Conservation (phyloP, 92 coral and sea anemone species). For the Phymanthus crucifer region DNA sequence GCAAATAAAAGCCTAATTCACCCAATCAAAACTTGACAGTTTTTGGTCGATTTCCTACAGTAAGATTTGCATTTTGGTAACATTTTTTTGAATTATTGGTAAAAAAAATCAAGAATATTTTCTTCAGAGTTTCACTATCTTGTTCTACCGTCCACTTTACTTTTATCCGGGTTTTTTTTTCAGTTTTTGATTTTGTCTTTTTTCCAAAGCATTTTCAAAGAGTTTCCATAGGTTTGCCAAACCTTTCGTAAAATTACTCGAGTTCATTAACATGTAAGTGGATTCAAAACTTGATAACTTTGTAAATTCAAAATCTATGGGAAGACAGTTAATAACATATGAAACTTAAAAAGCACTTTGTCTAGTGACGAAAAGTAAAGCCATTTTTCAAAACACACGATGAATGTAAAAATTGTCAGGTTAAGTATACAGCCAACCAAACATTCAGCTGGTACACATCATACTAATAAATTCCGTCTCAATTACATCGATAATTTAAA, state of each 20-base stretch:
- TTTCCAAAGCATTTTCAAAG: background rate
- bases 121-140: background rate
- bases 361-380: background rate
- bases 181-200: background rate
- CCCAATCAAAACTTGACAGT: background rate
- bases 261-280: background rate
- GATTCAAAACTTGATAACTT: background rate
- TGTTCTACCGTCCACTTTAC: background rate
- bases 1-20: background rate
- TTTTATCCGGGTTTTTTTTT: background rate
- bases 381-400: background rate
- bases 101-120: background rate
- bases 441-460: background rate
- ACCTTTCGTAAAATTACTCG: background rate
- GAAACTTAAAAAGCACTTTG: background rate
- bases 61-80: background rate
- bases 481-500: background rate
- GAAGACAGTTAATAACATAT: background rate
- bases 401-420: background rate
- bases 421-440: background rate
- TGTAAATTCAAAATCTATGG: too few species aligned
- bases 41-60: background rate
- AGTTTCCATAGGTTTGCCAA: too few species aligned
- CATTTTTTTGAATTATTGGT: background rate
- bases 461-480: background rate